Percentiles rank a stretch among this genome's conserved stretches.
These are phyloP conservation scores for Ateles fusciceps DNA, from an alignment of 2,797 vertebrate genomes.

Conservation along the genomic window DNA sequence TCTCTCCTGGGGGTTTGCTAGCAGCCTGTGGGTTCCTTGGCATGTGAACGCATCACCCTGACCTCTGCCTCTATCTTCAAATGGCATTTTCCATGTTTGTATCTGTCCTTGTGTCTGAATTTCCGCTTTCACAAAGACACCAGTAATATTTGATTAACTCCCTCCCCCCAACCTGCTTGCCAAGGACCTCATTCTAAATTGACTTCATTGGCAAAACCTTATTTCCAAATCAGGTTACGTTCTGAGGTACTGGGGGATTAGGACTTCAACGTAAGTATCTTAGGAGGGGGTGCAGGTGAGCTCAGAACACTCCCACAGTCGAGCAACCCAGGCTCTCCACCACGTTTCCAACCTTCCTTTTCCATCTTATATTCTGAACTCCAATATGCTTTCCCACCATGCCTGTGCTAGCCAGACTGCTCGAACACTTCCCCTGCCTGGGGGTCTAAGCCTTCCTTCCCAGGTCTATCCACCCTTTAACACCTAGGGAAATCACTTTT, in stretches of 20 bases:
- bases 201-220: background rate
- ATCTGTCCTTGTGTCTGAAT: background rate
- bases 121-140: background rate
- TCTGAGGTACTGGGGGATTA: background rate
- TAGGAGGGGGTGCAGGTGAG: rapidly evolving
- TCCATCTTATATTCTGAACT: background rate
- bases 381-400: too few species aligned
- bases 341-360: background rate
- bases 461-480: background rate
- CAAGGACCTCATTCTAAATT: background rate
- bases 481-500: rapidly evolving
- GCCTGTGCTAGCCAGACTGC: background rate
- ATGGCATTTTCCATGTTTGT: background rate
- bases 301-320: too few species aligned
- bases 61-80: background rate
- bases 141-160: background rate
- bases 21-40: too few species aligned
- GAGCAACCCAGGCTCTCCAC: too few species aligned
- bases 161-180: background rate
- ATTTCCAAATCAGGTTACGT: background rate
- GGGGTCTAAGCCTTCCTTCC: background rate
- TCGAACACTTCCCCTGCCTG: background rate
- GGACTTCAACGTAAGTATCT: background rate
- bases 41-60: rapidly evolving
- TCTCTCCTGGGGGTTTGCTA: background rate